Base-by-base conservation (phyloP, 1,140 invertebrate species). In the Lasaia peninsularis region DNA sequence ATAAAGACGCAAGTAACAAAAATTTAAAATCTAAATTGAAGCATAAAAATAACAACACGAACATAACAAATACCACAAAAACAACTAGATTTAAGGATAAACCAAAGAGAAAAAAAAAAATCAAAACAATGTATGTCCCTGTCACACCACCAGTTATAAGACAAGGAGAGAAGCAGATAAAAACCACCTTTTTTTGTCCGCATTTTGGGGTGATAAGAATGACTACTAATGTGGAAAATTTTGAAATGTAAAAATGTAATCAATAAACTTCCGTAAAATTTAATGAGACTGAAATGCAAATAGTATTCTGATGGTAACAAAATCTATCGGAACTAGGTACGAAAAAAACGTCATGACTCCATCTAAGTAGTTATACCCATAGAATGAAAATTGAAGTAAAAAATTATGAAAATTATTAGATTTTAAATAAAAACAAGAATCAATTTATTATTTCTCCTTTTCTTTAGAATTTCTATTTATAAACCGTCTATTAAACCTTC, bases 181-280 rank as follows among this genome's bases (percentile, higher is more conserved):
- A 58, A 34, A 86, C 82, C 0, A 72, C 80, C 5, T 83, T 86
- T 50, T 86, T 75, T 49, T 86, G 82, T 53, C 82, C 82, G 1
- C 80, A 75, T 49, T 74, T 86, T 52, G 82, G 82, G 9, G 58
- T 78, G 3, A 67, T 86, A 8, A 74, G 69, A n/a, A 78, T 86
- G 77, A 57, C 70, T 11, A 32, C 74, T 3, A 70, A 70, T 51
- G 54, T 76, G 21, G 69, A 77, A 35, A 56, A 67, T 48, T 62
- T 54, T 56, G 48, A 66, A 21, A 12, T 10, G 16, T 49, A 10
- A n/a, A 49, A 28, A 34, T 21, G 21, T 2, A 21, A 49, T 12
- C n/a, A 5, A 14, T n/a, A 49, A 31, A 33, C 4, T 16, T 10
- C 14, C n/a, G n/a, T n/a, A n/a, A n/a, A n/a, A n/a, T n/a, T n/a